phyloP scores from a whole-genome alignment of 2,797 vertebrate genomes.

The Astyanax mexicanus region DNA sequence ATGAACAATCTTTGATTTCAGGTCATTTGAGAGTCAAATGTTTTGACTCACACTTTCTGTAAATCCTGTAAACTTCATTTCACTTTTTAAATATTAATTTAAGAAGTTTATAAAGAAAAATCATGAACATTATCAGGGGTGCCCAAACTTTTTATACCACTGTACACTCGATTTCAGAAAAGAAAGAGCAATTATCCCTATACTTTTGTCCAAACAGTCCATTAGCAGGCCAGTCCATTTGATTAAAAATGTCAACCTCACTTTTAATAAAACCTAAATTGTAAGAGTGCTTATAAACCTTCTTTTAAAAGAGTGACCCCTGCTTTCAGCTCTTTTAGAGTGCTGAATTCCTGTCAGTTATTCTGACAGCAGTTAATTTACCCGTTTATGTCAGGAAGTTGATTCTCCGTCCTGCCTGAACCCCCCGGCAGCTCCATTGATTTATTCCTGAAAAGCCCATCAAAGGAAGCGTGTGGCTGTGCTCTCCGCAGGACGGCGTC shows the following conservation, averaged over 20 bases:
- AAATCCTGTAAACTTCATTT: no score
- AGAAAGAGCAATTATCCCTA: no score
- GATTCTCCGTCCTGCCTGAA: constrained; percentile 31
- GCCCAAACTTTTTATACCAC: no score
- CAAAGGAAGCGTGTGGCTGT: constrained; percentile 36
- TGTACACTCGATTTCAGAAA: no score
- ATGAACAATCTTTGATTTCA: no score
- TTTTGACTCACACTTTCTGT: no score
- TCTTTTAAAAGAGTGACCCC: background rate
- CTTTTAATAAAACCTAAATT: background rate
- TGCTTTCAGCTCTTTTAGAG: constrained; percentile 3
- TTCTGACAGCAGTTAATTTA: constrained; percentile 17
- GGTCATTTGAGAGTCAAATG: no score
- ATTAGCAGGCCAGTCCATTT: no score
- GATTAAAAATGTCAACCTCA: background rate
- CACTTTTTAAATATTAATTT: no score
- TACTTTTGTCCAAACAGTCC: no score
- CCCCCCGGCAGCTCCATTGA: constrained; percentile 47
- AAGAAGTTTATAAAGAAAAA: no score
- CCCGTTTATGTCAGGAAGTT: constrained; percentile 19
- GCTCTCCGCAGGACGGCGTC: constrained; percentile 27
- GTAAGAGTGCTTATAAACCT: background rate
- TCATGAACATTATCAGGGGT: no score
- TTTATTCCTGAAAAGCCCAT: constrained; percentile 56
- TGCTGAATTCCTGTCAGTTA: constrained; percentile 28